These are phyloP conservation scores for Buathra laborator DNA, from an alignment of 2,888 invertebrate genomes.

Conservation along the genomic window DNA sequence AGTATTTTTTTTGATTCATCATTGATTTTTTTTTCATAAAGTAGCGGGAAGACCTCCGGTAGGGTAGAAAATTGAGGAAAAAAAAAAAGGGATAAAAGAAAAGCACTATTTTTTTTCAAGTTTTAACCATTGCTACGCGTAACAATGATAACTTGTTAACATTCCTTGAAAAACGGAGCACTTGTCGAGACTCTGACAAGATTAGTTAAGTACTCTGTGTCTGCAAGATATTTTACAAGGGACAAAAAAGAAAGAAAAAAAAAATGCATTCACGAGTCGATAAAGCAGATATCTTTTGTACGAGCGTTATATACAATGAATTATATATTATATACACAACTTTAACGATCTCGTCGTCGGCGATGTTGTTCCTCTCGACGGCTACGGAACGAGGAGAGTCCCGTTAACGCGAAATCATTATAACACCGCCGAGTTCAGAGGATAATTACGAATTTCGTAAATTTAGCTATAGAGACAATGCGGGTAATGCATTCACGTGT, in stretches of 20 bases:
- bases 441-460: too few species aligned
- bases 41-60: neutral
- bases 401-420: too few species aligned
- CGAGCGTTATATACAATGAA: constrained; percentile 54
- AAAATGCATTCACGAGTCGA: constrained; percentile 8
- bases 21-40: constrained; percentile 46
- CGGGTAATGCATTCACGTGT: too few species aligned
- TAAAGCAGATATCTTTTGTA: constrained; percentile 62
- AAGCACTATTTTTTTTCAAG: constrained; percentile 19
- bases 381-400: too few species aligned
- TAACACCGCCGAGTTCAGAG: too few species aligned
- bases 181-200: neutral
- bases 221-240: constrained; percentile 13
- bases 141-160: constrained; percentile 52
- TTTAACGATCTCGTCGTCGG: too few species aligned
- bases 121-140: neutral
- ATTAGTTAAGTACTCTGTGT: constrained; percentile 3
- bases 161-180: constrained; percentile 52
- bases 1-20: constrained; percentile 42
- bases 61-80: constrained; percentile 1
- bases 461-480: too few species aligned
- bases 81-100: neutral
- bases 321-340: constrained; percentile 28
- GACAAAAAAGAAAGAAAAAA: constrained; percentile 9
- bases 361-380: too few species aligned